Conservation (phyloP, 2,797 vertebrate species). For the Rhincodon typus region DNA sequence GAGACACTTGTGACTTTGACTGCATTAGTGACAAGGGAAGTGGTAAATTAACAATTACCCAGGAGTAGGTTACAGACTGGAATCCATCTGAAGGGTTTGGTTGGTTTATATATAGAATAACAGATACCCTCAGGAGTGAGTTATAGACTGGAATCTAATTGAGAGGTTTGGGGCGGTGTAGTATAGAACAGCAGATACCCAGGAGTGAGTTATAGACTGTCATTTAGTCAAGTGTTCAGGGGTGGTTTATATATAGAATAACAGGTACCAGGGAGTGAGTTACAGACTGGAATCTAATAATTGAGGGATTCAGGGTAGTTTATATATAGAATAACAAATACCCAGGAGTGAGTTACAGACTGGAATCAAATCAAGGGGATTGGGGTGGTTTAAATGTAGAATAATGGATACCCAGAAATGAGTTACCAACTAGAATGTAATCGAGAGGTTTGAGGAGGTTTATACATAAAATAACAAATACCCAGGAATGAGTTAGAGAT, state of each 20-base stretch:
- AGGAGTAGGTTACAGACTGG: background rate
- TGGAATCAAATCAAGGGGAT: background rate
- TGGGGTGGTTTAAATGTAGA: background rate
- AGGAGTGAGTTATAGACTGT: background rate
- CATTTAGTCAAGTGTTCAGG: background rate
- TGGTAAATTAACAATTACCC: background rate
- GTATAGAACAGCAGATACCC: background rate
- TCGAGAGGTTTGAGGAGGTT: too few species aligned
- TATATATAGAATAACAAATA: background rate
- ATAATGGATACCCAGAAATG: background rate
- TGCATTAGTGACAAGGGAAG: background rate
- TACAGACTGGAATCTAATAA: slow-evolving; percentile 17
- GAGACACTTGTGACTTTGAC: background rate
- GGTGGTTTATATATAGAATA: background rate
- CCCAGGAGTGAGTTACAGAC: background rate
- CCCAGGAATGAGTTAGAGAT: background rate
- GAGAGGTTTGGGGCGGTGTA: background rate
- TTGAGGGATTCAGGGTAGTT: background rate
- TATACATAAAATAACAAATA: background rate
- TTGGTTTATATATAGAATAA: background rate
- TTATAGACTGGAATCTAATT: background rate
- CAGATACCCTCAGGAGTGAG: background rate
- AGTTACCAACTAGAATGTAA: background rate
- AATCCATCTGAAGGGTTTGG: background rate
- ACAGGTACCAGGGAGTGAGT: background rate